phyloP scores from a whole-genome alignment of 1,140 invertebrate species.

The Psilanteris sp. region DNA sequence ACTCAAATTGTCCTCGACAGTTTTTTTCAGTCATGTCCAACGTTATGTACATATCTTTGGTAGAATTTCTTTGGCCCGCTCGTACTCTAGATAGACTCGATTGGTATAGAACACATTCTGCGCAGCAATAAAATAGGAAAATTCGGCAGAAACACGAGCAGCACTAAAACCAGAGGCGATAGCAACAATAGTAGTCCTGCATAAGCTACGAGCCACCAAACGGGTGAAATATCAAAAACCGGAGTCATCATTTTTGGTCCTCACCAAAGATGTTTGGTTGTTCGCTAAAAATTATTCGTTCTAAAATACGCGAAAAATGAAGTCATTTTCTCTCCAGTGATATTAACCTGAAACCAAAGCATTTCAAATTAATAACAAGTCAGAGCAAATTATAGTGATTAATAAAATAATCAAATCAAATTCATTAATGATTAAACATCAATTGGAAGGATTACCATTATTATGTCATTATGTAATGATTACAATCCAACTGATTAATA shows the following conservation, averaged over 20 bases:
- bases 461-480: too few relatives aligned
- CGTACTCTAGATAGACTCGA: constrained; percentile 73
- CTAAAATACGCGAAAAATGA: too few relatives aligned
- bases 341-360: too few relatives aligned
- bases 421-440: too few relatives aligned
- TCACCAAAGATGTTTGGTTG: constrained; percentile 1
- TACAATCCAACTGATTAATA: too few relatives aligned
- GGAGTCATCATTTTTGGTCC: constrained; percentile 70
- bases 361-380: too few relatives aligned
- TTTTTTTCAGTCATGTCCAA: background rate
- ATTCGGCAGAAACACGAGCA: constrained; percentile 74
- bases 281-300: too few relatives aligned
- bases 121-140: constrained; percentile 74
- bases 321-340: too few relatives aligned
- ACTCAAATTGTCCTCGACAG: background rate
- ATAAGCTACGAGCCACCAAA: constrained; percentile 75
- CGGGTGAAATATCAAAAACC: constrained; percentile 68
- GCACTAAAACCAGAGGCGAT: constrained; percentile 73
- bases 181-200: constrained; percentile 72
- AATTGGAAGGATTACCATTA: too few relatives aligned
- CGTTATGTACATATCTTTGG: constrained; percentile 42
- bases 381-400: too few relatives aligned
- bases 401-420: too few relatives aligned
- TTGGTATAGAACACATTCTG: constrained; percentile 76
- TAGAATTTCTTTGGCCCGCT: constrained; percentile 46